Evolutionary conservation across 37 sponge, comb jelly and placozoan species (phyloP), one percentile per base, ranked within the genome.

Genomic region (Corticium candelabrum): DNA sequence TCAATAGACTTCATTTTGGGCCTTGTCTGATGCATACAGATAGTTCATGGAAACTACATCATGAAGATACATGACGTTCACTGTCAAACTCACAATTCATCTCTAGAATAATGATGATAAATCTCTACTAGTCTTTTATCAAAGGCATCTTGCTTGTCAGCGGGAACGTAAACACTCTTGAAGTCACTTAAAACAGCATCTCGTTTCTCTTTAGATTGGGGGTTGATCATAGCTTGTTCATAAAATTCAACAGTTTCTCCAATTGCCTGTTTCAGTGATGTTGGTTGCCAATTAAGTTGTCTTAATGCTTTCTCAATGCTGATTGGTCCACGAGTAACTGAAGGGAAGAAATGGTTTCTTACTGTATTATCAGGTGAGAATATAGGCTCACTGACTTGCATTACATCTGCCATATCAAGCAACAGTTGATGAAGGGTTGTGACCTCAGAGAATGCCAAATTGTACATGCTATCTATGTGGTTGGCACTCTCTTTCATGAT

Each of bases 301-400:
- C 77, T 33, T 34, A 35, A 34, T 21, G 79, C 79, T 39, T 84
- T 84, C 2, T 38, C 37, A 30, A 40, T 68, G 40, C 78, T 41
- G 27, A 84, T 57, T 0, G 79, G 79, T 50, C 84, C 84, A 33
- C 84, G 39, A 34, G 79, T 69, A 27, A 84, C 84, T 0, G 84
- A 84, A 1, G 84, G 84, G 41, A 67, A 78, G 34, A 40, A 84
- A 70, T 57, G 78, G 0, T 41, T 34, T 39, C 68, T 31, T 37
- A 35, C 36, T 3, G 77, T 77, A 37, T 84, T 50, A 27, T 37
- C 36, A 32, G 76, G 76, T 34, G 69, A 39, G 37, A 75, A 40
- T 3, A 41, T 33, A 72, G 71, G n/a, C n/a, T n/a, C n/a, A n/a
- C n/a, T 39, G 15, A 82, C 67, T 29, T 82, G 56, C 2, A 82